Conservation (phyloP, 2,888 invertebrate species). For the Lepidochrysops patricia region DNA sequence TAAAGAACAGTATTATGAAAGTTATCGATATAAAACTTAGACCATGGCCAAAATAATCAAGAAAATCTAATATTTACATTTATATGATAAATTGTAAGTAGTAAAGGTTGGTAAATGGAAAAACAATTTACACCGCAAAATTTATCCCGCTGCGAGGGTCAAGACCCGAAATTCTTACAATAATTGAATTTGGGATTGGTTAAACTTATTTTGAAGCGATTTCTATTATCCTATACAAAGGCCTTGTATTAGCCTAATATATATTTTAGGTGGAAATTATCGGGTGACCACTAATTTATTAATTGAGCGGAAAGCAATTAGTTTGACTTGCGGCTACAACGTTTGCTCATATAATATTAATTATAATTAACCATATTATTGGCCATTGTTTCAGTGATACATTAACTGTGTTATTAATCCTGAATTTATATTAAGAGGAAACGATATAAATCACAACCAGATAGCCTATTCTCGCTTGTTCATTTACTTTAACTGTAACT, state of each 20-base stretch:
- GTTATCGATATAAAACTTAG: background rate
- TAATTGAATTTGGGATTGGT: background rate
- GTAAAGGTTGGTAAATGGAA: background rate
- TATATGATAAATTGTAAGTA: too few species aligned
- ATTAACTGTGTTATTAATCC: background rate
- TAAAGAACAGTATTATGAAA: too few species aligned
- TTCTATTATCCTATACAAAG: background rate
- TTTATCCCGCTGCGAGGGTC: background rate
- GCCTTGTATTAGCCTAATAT: background rate
- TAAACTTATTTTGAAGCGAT: background rate
- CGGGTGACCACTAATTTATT: slow-evolving; percentile 3
- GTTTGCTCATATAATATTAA: slow-evolving; percentile 7
- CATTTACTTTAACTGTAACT: too few species aligned
- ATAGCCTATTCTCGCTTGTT: background rate
- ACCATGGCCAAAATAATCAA: background rate
- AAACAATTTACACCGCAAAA: background rate
- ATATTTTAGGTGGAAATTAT: background rate
- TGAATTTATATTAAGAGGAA: background rate
- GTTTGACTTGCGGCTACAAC: slow-evolving; percentile 3
- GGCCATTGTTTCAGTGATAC: slow-evolving; percentile 1
- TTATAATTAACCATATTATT: background rate
- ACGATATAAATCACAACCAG: background rate
- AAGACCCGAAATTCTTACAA: background rate
- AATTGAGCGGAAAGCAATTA: background rate
- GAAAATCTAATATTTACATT: too few species aligned